Base-by-base conservation (phyloP, 2,797 vertebrate species). In the Coracias cyanogaster region DNA sequence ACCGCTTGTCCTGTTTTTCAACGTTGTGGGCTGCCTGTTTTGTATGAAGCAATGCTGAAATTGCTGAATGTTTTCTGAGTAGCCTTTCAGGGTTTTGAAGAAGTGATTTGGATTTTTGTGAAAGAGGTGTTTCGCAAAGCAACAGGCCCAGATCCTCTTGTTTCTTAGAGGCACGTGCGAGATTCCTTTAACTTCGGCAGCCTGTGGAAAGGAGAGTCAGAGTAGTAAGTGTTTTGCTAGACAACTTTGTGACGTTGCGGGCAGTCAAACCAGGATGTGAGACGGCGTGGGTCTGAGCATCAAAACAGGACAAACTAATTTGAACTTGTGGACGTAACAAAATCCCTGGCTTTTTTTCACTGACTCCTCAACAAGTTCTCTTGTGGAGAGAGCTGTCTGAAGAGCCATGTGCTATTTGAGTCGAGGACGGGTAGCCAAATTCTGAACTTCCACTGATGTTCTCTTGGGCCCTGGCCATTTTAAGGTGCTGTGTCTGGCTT, bases 381-480 rank as follows among this genome's bases (percentile, higher is more conserved):
- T 29, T 48, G 52, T 2, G 1, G 15, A 39, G 24, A 14, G 12
- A 29, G 16, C 18, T 67, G 9, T 33, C 17, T 54, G 28, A 33
- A 41, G 45, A 54, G 31, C 39, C 12, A 2, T 1, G 4, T 0
- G 1, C 35, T 64, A 26, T 5, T 3, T 12, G 31, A 17, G 12
- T 35, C 52, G 46, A 26, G 25, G 11, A 26, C 31, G 9, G 24
- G 18, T 24, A 33, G 37, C 37, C 0, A 3, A 21, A 15, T 39
- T 45, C 46, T 33, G 33, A 33, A 14, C 65, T 65, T 45, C 58
- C 5, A 3, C 9, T 25, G 19, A 9, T 5, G 22, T 43, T 17
- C 25, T n/a, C 8, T 11, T 29, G 57, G 22, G 21, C 28, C 45
- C 9, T 12, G 25, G 26, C 39, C 12, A 9, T 17, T n/a, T 19